These are phyloP conservation scores for Knipowitschia caucasica DNA, from an alignment of 2,797 vertebrate species.

Conservation along the genomic window DNA sequence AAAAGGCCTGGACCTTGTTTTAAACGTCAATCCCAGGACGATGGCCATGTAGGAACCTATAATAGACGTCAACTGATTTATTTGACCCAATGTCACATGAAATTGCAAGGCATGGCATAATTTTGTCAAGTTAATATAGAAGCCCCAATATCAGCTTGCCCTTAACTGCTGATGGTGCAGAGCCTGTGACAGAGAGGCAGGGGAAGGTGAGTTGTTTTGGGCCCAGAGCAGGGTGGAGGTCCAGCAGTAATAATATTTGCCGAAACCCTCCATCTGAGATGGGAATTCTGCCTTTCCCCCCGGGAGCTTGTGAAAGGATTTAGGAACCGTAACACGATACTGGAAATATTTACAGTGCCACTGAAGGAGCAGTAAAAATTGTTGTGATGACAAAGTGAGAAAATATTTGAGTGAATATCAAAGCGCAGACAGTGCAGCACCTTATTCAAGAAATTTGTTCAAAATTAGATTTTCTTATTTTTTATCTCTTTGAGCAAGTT, in stretches of 20 bases:
- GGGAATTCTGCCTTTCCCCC: constrained; percentile 60
- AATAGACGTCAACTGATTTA: background rate
- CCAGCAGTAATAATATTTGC: constrained; percentile 61
- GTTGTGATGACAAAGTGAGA: constrained; percentile 31
- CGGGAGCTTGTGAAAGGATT: constrained; percentile 51
- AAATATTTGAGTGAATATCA: constrained; percentile 37
- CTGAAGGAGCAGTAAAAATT: constrained; percentile 42
- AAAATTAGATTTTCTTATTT: no score
- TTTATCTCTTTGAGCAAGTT: no score
- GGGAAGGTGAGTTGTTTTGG: constrained; percentile 42
- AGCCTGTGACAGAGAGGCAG: constrained; percentile 21
- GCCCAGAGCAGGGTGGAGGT: constrained; percentile 42
- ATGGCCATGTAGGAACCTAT: background rate
- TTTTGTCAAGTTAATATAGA: background rate
- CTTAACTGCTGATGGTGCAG: constrained; percentile 20
- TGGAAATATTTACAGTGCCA: constrained; percentile 69
- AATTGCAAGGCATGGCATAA: background rate
- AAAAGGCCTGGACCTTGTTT: background rate
- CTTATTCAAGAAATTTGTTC: no score
- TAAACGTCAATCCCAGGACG: background rate
- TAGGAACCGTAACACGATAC: constrained; percentile 58
- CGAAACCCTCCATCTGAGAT: constrained; percentile 53
- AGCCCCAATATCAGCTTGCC: constrained; percentile 22
- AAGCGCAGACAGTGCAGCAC: background rate
- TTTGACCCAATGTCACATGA: background rate